Evolutionary conservation across 2,888 invertebrate species (phyloP), one percentile per base, ranked within the genome.

Genomic region (Diaphora mendica): DNA sequence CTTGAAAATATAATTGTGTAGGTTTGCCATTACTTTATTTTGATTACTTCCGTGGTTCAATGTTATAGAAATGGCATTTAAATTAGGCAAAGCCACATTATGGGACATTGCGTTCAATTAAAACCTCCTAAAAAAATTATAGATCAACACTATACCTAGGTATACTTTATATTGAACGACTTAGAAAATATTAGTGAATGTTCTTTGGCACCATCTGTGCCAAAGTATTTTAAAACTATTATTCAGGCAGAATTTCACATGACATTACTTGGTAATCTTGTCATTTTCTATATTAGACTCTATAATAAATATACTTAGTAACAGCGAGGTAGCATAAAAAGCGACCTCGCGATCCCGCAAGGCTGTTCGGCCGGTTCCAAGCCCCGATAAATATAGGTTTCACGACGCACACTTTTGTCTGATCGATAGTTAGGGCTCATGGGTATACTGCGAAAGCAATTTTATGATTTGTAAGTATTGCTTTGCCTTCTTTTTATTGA

Each of bases 301-400:
- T 73, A 76, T 73, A 69, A 70, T 77, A 51, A 51, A 23, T 7
- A 76, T 70, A 70, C 30, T 51, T 66, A 44, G 73, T 71, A 62
- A 74, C 72, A 72, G 74, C 79, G 71, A 74, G 75, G 42, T 73
- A 76, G 70, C 20, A 90, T 88, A 93, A 93, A 94, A 94, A 92
- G 87, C 82, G 88, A 90, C 89, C 90, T 89, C 90, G 76, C 86
- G 79, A 82, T 82, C 82, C 83, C 84, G 87, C 90, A 91, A 93
- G 92, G 93, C 87, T 91, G 92, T 83, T 82, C 75, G 86, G 88
- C 94, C 90, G 91, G 92, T 93, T 93, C 86, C 72, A 82, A 85
- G 79, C 76, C 74, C 77, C 76, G 83, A 84, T 86, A 85, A 81
- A 84, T 85, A 82, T 80, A 82, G 79, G 79, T 80, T 76, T 62